Percentiles rank a stretch among this genome's conserved stretches.
These are phyloP conservation scores for Mustelus asterias DNA, from an alignment of 2,113 vertebrate species.

Conservation along the genomic window DNA sequence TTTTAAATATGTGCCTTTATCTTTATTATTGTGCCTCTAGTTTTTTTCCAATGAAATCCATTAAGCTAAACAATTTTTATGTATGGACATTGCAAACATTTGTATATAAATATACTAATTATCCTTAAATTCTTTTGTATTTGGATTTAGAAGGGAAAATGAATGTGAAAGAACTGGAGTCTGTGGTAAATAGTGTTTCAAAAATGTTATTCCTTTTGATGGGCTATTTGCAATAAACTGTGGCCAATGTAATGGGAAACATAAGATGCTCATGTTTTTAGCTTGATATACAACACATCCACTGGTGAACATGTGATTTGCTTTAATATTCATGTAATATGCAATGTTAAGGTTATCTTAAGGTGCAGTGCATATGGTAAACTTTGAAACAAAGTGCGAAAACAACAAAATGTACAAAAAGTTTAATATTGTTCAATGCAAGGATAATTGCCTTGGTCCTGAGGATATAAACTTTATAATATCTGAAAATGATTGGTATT, in stretches of 20 bases:
- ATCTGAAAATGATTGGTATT: not conserved
- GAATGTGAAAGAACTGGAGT: conserved; percentile 44
- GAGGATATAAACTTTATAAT: not conserved
- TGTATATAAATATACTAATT: conserved; percentile 36
- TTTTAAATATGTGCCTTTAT: conserved; percentile 55
- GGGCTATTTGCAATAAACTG: conserved; percentile 51
- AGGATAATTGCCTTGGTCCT: not conserved
- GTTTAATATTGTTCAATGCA: not conserved
- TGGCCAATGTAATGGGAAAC: conserved; percentile 48
- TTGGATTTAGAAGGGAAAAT: conserved; percentile 48
- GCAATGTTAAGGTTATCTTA: not conserved
- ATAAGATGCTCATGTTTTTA: conserved; percentile 29
- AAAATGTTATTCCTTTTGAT: conserved; percentile 47
- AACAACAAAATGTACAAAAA: not conserved
- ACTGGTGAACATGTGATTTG: not conserved
- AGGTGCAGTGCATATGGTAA: not conserved
- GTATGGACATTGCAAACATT: not conserved
- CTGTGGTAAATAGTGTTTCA: conserved; percentile 44
- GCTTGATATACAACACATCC: not conserved
- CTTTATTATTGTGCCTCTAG: conserved; percentile 50
- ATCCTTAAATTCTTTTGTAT: conserved; percentile 40
- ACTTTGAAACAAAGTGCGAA: conserved; percentile 12
- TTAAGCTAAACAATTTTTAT: conserved; percentile 21
- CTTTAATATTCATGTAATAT: not conserved
- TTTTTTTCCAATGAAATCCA: not conserved